Evolutionary conservation across 2,888 invertebrate genomes (phyloP).

Genomic region (Pammene fasciana): DNA sequence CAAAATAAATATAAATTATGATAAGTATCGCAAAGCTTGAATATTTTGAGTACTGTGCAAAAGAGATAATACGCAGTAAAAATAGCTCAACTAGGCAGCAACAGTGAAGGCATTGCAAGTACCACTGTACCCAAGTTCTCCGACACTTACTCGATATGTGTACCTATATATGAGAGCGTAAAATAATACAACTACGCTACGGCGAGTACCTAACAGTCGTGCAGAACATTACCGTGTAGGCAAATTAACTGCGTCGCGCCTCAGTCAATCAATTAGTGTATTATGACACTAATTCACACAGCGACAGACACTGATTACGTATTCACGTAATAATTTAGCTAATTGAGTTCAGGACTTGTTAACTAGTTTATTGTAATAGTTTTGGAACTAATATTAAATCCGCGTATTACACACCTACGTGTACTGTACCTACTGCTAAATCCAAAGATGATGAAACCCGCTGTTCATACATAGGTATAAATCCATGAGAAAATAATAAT

Average conservation of each 20-base stretch:
- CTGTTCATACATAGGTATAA: too few relatives aligned
- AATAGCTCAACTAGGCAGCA: too few relatives aligned
- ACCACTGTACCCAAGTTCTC: too few relatives aligned
- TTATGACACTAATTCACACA: conserved; percentile 40
- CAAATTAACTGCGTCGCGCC: conserved; percentile 32
- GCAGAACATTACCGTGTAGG: conserved; percentile 14
- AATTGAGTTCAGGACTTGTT: conserved; percentile 25
- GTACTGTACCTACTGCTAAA: background rate
- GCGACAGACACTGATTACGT: conserved; percentile 39
- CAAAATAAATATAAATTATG: too few relatives aligned
- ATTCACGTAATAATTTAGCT: conserved; percentile 36
- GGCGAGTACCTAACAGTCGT: conserved; percentile 1
- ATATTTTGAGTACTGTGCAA: too few relatives aligned
- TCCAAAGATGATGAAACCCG: background rate
- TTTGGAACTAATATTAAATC: background rate
- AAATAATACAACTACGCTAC: conserved; percentile 7
- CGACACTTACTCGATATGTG: too few relatives aligned
- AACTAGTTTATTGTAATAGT: conserved; percentile 22
- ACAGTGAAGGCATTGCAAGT: too few relatives aligned
- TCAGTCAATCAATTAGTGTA: conserved; percentile 40
- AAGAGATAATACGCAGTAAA: too few relatives aligned
- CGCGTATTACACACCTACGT: background rate
- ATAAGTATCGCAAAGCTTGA: too few relatives aligned
- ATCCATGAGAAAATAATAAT: too few relatives aligned
- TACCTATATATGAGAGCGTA: background rate